phyloP scores from a whole-genome alignment of 2,113 vertebrate species.

The Nycticebus coucang region DNA sequence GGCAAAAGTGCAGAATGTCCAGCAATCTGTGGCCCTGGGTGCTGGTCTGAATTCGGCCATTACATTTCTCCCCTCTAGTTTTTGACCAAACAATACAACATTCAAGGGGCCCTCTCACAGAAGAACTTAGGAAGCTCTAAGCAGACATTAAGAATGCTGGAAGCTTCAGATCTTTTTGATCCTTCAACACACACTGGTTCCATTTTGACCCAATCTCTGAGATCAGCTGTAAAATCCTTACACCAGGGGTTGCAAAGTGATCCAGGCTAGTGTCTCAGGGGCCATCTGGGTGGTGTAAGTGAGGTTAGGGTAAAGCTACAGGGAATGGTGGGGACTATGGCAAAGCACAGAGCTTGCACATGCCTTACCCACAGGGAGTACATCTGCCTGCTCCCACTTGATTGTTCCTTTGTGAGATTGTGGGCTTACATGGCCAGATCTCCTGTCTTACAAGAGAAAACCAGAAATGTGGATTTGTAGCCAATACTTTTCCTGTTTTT shows the following conservation, averaged over 20 bases:
- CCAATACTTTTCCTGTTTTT: background rate
- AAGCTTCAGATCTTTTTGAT: background rate
- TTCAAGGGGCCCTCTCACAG: background rate
- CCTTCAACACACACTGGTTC: background rate
- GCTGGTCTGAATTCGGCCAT: background rate
- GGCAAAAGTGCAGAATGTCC: background rate
- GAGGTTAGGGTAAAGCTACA: background rate
- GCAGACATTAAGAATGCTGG: background rate
- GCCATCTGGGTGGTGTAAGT: background rate
- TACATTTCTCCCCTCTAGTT: background rate
- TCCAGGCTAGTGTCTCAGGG: background rate
- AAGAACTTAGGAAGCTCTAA: background rate
- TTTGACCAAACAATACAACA: background rate
- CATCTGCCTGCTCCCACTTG: fast-evolving
- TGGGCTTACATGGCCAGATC: background rate
- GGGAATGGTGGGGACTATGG: background rate
- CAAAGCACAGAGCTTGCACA: background rate
- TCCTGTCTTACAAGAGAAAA: background rate
- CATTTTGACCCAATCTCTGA: background rate
- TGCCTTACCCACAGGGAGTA: too few species aligned
- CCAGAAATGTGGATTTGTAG: background rate
- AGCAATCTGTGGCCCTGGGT: too few species aligned
- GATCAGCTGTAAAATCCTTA: background rate
- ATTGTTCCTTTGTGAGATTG: background rate
- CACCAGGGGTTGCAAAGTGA: background rate